These are phyloP conservation scores for Melipona beecheii DNA, from an alignment of 2,888 invertebrate genomes.

Conservation along the genomic window DNA sequence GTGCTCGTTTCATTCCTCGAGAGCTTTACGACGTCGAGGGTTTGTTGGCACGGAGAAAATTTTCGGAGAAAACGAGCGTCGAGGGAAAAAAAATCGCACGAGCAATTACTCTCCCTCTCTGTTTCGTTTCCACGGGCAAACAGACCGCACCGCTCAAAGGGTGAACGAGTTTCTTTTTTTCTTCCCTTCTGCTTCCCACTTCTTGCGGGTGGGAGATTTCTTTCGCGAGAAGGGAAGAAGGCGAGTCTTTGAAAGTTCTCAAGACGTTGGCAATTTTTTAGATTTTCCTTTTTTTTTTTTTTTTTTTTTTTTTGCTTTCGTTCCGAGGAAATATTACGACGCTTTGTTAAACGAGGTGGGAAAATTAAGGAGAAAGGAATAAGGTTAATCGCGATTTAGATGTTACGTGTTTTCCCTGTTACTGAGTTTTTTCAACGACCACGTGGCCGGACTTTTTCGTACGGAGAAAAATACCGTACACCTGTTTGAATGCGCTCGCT, in stretches of 20 bases:
- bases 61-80: conserved; percentile 51
- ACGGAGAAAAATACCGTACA: conserved; percentile 63
- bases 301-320: neutral
- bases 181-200: too few species aligned
- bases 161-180: conserved; percentile 34
- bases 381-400: conserved; percentile 54
- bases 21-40: conserved; percentile 26
- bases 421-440: conserved; percentile 44
- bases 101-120: conserved; percentile 62
- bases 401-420: conserved; percentile 24
- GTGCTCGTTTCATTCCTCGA: conserved; percentile 42
- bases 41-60: conserved; percentile 38
- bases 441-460: conserved; percentile 59
- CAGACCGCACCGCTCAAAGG: conserved; percentile 34
- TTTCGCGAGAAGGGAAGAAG: neutral
- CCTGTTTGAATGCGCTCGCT: conserved; percentile 66
- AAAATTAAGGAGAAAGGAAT: conserved; percentile 1
- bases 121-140: conserved; percentile 55
- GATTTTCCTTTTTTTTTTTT: neutral
- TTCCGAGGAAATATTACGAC: too few species aligned
- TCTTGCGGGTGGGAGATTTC: neutral
- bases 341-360: neutral
- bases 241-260: neutral
- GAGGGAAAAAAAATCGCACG: conserved; percentile 63
- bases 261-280: neutral